Base-by-base conservation (phyloP, 2,113 vertebrate species). In the Tiliqua scincoides region DNA sequence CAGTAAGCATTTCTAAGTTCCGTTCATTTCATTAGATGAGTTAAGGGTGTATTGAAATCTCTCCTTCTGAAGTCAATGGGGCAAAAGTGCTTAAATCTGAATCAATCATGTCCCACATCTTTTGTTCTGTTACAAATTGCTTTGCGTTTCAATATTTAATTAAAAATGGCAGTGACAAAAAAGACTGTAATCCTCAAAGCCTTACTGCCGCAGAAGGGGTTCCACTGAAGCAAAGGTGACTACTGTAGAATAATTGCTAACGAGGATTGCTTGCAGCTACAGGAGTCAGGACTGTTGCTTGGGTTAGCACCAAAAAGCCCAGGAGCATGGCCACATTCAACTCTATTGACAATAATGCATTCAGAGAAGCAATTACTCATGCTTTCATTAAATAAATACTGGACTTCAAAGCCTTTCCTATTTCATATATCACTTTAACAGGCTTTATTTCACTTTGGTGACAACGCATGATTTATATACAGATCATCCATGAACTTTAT, bases 351-450 rank as follows among this genome's bases (percentile, higher is more conserved):
- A 83, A 61, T 43, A 73, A 62, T 83, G 59, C 18, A 73, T 83
- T 73, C 59, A 54, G 82, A 48, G 77, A 85, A 62, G 30, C 37
- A 79, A 85, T 75, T 72, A 75, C 48, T 82, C 48, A 40, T 37
- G 20, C 35, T 75, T 74, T 75, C 72, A 74, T 74, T 74, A 79
- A 77, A 43, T 63, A 37, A 74, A 32, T 25, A 70, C 6, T 68
- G 17, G 63, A 81, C 54, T 88, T 70, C 71, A 86, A 89, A 65
- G n/a, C 1, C 14, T 32, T 62, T 72, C 4, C 43, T 84, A 5
- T 14, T 68, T 67, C 25, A 54, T 0, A 4, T 73, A 85, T 87
- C 79, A 67, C 30, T 77, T 79, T 4, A n/a, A 65, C 1, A 59
- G 30, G n/a, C 59, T 77, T 77, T 57, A 77, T 77, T 77, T 59